Evolutionary conservation across 2,888 invertebrate species (phyloP).

Genomic region (Eumerus sabulonum): DNA sequence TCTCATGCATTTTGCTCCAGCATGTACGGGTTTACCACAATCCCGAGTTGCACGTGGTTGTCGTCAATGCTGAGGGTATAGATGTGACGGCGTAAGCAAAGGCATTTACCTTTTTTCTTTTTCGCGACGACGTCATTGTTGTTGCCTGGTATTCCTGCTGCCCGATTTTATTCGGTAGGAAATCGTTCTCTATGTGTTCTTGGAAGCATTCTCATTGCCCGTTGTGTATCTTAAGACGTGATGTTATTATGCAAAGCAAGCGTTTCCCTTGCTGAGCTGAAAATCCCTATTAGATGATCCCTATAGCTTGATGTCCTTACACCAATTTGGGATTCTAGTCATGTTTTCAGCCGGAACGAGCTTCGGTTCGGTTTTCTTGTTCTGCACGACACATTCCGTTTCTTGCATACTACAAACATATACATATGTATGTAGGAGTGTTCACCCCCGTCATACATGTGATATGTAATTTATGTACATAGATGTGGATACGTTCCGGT

Average conservation of each 20-base stretch:
- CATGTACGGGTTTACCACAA: constrained; percentile 37
- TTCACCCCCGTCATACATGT: constrained; percentile 12
- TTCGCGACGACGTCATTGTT: not conserved
- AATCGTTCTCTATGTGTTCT: constrained; percentile 53
- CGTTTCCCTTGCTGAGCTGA: constrained; percentile 65
- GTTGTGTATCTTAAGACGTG: constrained; percentile 65
- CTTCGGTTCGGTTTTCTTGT: constrained; percentile 61
- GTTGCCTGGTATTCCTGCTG: too few species aligned
- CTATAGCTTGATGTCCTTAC: constrained; percentile 61
- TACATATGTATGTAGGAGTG: constrained; percentile 38
- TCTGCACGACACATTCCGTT: constrained; percentile 49
- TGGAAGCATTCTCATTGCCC: constrained; percentile 56
- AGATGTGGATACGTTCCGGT: not conserved
- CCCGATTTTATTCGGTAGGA: constrained; percentile 30
- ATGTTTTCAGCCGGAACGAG: constrained; percentile 61
- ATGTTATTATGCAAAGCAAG: constrained; percentile 68
- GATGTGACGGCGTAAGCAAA: constrained; percentile 8
- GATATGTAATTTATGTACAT: too few species aligned
- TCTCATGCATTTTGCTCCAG: constrained; percentile 33
- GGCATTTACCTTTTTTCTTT: constrained; percentile 59
- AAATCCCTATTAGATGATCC: constrained; percentile 68
- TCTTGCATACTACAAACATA: constrained; percentile 1
- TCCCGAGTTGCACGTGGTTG: constrained; percentile 51
- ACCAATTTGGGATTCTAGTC: constrained; percentile 63
- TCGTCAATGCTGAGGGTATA: not conserved